phyloP scores from a whole-genome alignment of 1,140 invertebrate genomes.

The Planococcus citri region DNA sequence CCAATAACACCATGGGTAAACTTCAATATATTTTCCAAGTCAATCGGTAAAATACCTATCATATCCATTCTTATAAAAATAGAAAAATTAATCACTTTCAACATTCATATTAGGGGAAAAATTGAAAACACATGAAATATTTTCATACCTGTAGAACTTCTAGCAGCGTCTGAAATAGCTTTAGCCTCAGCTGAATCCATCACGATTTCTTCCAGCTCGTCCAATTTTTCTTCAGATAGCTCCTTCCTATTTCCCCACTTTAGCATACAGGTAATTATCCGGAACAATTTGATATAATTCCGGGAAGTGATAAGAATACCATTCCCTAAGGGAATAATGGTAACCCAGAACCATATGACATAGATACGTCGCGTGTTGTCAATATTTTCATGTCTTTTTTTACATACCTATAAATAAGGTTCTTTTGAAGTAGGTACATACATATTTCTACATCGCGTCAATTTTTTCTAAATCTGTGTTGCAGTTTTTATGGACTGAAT shows the following conservation, averaged over 20 bases:
- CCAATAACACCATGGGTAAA: conserved; percentile 84
- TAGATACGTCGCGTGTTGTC: no score
- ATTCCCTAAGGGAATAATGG: no score
- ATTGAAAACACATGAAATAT: not conserved
- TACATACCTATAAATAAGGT: no score
- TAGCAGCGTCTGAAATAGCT: conserved; percentile 81
- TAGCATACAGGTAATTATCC: conserved; percentile 88
- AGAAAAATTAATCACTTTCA: no score
- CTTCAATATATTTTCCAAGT: conserved; percentile 89
- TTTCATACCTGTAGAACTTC: conserved; percentile 79
- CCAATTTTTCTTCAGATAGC: conserved; percentile 62
- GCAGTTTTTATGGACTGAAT: no score
- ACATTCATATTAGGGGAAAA: not conserved
- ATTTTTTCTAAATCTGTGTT: no score
- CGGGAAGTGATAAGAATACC: conserved; percentile 98
- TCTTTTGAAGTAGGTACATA: no score
- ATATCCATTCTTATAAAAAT: not conserved
- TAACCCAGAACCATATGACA: no score
- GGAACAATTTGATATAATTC: conserved; percentile 93
- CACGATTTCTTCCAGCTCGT: conserved; percentile 73
- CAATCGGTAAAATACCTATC: conserved; percentile 53
- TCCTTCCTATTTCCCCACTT: conserved; percentile 81
- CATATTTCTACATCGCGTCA: no score
- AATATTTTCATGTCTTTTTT: no score
- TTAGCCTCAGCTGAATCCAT: conserved; percentile 86